These are phyloP conservation scores for Myanophis thanlyinensis DNA, from an alignment of 2,113 vertebrate species.

Conservation along the genomic window DNA sequence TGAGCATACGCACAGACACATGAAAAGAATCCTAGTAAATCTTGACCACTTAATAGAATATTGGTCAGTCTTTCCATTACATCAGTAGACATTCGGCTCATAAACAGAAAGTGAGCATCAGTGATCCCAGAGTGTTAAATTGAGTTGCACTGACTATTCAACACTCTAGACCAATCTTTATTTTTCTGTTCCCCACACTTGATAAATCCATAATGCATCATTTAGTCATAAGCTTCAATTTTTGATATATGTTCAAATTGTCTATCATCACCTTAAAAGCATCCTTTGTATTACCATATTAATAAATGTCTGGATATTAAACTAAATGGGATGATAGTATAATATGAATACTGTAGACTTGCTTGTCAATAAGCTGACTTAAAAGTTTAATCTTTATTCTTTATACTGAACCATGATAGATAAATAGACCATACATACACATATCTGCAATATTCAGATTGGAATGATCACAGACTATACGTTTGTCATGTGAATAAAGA, in stretches of 20 bases:
- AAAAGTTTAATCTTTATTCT: neutral
- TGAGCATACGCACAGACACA: neutral
- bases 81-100: neutral
- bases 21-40: neutral
- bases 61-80: neutral
- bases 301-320: neutral
- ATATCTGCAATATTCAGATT: neutral
- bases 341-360: neutral
- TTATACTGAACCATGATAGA: neutral
- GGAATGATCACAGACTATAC: neutral
- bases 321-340: neutral
- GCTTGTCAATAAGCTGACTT: neutral
- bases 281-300: neutral
- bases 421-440: neutral
- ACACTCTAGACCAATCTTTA: neutral
- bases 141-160: neutral
- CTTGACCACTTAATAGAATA: neutral
- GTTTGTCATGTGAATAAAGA: neutral
- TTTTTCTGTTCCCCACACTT: neutral
- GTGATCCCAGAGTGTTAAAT: neutral
- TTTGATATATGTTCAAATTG: neutral
- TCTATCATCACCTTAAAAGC: neutral
- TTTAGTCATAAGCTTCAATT: neutral
- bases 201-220: neutral
- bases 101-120: neutral